Evolutionary conservation across 2,797 vertebrate genomes (phyloP).

Genomic region (Dendrocincla fuliginosa): DNA sequence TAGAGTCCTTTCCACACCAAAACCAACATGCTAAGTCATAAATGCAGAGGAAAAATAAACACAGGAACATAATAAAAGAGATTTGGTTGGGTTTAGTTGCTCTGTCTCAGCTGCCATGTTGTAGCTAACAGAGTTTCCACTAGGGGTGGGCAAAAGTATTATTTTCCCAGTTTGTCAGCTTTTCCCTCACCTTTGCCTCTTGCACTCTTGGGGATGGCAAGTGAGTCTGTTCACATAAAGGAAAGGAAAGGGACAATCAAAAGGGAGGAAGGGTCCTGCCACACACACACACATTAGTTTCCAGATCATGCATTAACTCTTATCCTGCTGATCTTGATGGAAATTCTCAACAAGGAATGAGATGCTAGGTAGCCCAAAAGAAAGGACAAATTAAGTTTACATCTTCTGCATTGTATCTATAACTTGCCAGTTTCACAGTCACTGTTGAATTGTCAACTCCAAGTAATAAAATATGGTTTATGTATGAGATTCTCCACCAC

Average conservation of each 20-base stretch:
- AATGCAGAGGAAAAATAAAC: constrained; percentile 71
- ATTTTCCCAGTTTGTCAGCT: constrained; percentile 25
- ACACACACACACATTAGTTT: not conserved
- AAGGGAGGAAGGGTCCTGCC: not conserved
- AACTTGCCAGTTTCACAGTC: not conserved
- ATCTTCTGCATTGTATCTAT: not conserved
- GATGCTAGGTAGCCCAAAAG: not conserved
- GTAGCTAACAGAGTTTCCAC: constrained; percentile 55
- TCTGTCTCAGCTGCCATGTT: constrained; percentile 38
- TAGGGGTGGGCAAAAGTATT: constrained; percentile 47
- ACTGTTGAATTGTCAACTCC: constrained; percentile 20
- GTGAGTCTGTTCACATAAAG: not conserved
- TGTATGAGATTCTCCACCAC: not conserved
- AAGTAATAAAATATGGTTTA: constrained; percentile 28
- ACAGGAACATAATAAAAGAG: constrained; percentile 67
- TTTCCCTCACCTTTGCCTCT: constrained; percentile 34
- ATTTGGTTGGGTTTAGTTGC: constrained; percentile 27
- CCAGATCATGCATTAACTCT: constrained; percentile 17
- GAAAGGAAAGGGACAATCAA: constrained; percentile 38
- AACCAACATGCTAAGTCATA: constrained; percentile 67
- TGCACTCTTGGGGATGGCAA: not conserved
- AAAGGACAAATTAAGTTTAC: not conserved
- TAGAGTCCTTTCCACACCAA: constrained; percentile 67
- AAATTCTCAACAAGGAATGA: not conserved
- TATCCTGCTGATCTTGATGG: not conserved